Evolutionary conservation across 2,113 vertebrate species (phyloP).

Genomic region (Rhinoderma darwinii): DNA sequence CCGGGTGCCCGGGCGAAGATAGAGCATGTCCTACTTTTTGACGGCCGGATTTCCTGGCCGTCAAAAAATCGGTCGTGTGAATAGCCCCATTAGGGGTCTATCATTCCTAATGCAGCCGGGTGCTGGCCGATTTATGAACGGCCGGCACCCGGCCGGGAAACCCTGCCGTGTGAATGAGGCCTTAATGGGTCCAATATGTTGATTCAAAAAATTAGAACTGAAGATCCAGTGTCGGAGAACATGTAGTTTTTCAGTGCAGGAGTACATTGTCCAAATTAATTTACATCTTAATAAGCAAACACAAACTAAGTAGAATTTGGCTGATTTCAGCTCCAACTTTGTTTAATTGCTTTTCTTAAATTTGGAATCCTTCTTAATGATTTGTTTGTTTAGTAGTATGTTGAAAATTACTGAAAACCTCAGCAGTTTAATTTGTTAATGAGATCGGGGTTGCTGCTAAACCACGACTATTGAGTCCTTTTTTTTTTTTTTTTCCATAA

Average conservation of each 20-base stretch:
- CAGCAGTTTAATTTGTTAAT: constrained; percentile 5
- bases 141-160: no score
- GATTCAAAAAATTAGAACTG: not conserved
- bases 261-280: constrained; percentile 9
- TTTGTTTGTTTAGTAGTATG: not conserved
- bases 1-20: no score
- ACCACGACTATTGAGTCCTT: not conserved
- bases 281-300: not conserved
- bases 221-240: not conserved
- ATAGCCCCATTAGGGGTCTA: no score
- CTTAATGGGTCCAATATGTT: no score
- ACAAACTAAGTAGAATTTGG: not conserved
- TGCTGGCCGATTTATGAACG: no score
- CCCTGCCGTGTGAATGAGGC: no score
- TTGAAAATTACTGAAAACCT: not conserved
- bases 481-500: no score
- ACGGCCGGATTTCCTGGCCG: no score
- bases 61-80: no score
- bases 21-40: no score
- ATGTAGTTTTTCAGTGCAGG: not conserved
- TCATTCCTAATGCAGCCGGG: no score
- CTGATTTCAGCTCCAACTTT: not conserved
- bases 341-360: not conserved
- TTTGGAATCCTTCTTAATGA: constrained; percentile 13
- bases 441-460: not conserved